Percentiles rank a stretch among this genome's conserved stretches.
phyloP scores from a whole-genome alignment of 2,888 invertebrate species.

The Chymomyza caudatula region DNA sequence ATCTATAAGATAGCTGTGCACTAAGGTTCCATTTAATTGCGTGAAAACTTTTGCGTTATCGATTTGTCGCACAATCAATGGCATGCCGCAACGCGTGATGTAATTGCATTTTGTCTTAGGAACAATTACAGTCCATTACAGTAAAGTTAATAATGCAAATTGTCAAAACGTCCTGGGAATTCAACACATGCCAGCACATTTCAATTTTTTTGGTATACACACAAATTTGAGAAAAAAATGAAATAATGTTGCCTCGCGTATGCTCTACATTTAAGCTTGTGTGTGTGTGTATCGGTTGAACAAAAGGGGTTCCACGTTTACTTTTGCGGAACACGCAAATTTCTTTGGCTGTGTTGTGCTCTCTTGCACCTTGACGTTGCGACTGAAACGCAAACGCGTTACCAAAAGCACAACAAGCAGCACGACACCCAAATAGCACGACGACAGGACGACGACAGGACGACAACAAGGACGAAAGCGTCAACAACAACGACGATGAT shows the following conservation, averaged over 20 bases:
- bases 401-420: background rate
- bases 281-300: background rate
- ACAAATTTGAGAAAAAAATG: background rate
- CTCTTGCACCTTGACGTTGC: slow-evolving; percentile 40
- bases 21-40: background rate
- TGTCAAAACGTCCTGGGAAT: background rate
- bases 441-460: background rate
- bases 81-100: background rate
- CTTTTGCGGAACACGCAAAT: background rate
- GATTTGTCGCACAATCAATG: slow-evolving; percentile 2
- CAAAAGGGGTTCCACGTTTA: background rate
- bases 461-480: background rate
- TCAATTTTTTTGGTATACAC: background rate
- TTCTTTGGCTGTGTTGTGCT: slow-evolving; percentile 19
- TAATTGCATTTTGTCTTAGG: background rate
- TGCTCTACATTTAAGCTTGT: background rate
- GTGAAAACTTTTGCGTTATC: slow-evolving; percentile 2
- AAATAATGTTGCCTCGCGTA: background rate
- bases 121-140: background rate
- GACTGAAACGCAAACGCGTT: slow-evolving; percentile 37
- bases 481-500: background rate
- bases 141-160: background rate
- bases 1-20: background rate
- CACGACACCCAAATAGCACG: background rate
- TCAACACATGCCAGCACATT: no score